phyloP scores from a whole-genome alignment of 2,888 invertebrate genomes.

The Seira musarum region DNA sequence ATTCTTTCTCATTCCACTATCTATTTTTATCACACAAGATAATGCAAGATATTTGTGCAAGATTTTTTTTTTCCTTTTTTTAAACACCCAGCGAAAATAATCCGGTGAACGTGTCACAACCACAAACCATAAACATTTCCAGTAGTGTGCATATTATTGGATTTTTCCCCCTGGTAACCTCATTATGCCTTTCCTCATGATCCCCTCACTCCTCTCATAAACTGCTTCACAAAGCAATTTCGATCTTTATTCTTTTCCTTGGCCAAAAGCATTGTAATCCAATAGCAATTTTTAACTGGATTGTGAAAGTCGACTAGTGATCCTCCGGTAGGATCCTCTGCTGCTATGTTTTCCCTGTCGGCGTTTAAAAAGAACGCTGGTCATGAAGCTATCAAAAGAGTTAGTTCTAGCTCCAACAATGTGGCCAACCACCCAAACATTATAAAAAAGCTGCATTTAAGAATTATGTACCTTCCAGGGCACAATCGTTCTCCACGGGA shows the following conservation, averaged over 20 bases:
- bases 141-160: constrained; percentile 6
- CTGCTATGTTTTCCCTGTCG: too few relatives aligned
- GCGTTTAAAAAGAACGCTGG: background rate
- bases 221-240: background rate
- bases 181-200: background rate
- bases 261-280: background rate
- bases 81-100: background rate
- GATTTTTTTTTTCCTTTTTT: too few relatives aligned
- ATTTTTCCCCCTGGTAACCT: constrained; percentile 1
- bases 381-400: background rate
- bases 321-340: background rate
- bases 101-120: background rate
- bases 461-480: background rate
- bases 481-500: constrained; percentile 10
- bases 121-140: background rate
- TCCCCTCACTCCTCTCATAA: background rate
- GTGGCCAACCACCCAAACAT: constrained; percentile 1
- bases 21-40: too few relatives aligned
- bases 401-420: constrained; percentile 11
- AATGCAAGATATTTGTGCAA: too few relatives aligned
- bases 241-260: background rate
- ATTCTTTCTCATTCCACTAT: too few relatives aligned
- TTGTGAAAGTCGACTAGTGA: background rate
- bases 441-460: too few relatives aligned
- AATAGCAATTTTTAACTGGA: background rate